Evolutionary conservation across 2,797 vertebrate genomes (phyloP).

Genomic region (Sebastes jordani): DNA sequence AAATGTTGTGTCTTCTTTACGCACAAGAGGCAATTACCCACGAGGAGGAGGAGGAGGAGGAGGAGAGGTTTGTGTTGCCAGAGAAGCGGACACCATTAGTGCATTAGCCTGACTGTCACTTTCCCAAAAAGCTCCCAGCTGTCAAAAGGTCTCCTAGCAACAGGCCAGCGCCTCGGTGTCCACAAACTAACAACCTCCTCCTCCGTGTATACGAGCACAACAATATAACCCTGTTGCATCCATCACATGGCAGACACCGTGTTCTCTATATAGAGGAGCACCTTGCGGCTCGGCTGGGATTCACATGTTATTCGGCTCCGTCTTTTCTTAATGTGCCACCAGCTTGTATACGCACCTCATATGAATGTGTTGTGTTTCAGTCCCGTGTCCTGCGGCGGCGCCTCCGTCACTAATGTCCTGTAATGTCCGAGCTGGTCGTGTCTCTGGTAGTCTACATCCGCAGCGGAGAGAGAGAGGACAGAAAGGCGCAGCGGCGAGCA

Average conservation of each 20-base stretch:
- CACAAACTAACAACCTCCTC: constrained; percentile 52
- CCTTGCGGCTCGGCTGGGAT: constrained; percentile 34
- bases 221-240: constrained; percentile 63
- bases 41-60: not conserved
- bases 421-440: constrained; percentile 39
- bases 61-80: constrained; percentile 48
- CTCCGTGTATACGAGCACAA: not conserved
- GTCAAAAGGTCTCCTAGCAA: constrained; percentile 84
- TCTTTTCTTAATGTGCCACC: constrained; percentile 15
- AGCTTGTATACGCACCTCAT: constrained; percentile 74
- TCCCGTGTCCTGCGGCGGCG: constrained; percentile 44
- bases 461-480: not conserved
- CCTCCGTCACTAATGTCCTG: constrained; percentile 49
- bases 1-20: constrained; percentile 45
- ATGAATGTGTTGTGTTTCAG: constrained; percentile 57
- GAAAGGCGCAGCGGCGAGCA: constrained; percentile 8
- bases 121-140: constrained; percentile 72
- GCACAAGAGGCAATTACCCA: constrained; percentile 44
- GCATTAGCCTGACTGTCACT: constrained; percentile 61
- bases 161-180: constrained; percentile 78
- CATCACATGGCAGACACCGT: constrained; percentile 7
- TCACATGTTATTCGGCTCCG: constrained; percentile 4
- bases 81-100: constrained; percentile 52
- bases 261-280: not conserved
- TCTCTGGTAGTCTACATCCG: not conserved